Conservation (phyloP, 2,888 invertebrate species). For the Agriopis leucophaearia region DNA sequence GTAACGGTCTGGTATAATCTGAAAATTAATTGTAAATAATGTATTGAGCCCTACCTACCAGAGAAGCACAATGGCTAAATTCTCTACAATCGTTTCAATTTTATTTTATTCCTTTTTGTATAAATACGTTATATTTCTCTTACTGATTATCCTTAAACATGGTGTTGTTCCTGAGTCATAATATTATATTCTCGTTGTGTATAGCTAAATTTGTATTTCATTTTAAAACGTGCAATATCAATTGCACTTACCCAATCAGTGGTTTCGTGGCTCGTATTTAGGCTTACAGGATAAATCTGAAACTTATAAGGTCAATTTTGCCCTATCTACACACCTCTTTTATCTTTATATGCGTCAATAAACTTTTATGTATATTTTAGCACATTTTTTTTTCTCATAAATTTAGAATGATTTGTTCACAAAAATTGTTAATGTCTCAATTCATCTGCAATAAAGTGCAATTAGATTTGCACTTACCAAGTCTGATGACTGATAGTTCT, state of each 20-base stretch:
- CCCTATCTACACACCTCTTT: conserved; percentile 3
- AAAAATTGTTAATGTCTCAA: background rate
- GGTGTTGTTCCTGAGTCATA: too few species aligned
- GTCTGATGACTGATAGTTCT: background rate
- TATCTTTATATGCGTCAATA: background rate
- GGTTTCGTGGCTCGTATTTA: background rate
- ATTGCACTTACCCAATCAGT: conserved; percentile 13
- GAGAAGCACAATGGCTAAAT: background rate
- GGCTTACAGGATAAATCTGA: background rate
- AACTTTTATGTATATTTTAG: too few species aligned
- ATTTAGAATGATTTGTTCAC: background rate
- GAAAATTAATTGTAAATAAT: conserved; percentile 10
- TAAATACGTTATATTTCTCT: too few species aligned
- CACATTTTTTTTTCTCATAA: background rate
- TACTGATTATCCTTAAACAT: too few species aligned
- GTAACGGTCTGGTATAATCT: background rate
- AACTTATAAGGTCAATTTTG: conserved; percentile 4
- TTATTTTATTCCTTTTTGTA: background rate
- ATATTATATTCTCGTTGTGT: too few species aligned
- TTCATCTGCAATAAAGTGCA: conserved; percentile 12
- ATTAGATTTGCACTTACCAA: conserved; percentile 19
- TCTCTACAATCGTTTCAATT: background rate
- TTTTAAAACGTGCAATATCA: conserved; percentile 17
- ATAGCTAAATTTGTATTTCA: background rate
- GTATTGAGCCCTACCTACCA: conserved; percentile 14